phyloP scores from a whole-genome alignment of 2,113 vertebrate species.

The Pelusios castaneus region DNA sequence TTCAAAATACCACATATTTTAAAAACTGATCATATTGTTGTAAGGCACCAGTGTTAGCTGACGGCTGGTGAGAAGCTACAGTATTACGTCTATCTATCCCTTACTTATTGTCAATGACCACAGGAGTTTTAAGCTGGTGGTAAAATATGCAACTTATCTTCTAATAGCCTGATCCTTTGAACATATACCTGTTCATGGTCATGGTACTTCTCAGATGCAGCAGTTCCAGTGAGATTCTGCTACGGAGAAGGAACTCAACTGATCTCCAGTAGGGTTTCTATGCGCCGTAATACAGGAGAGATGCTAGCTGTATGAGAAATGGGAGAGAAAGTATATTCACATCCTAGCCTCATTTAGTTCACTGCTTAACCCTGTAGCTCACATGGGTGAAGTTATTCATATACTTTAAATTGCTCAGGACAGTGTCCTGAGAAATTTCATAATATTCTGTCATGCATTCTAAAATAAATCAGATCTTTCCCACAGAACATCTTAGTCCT shows the following conservation, averaged over 20 bases:
- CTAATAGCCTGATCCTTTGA: not conserved
- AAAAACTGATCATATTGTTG: slow-evolving; percentile 53
- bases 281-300: too few relatives aligned
- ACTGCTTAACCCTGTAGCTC: not conserved
- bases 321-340: not conserved
- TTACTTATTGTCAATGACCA: slow-evolving; percentile 17
- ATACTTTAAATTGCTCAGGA: fast-evolving
- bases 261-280: too few relatives aligned
- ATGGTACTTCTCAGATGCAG: too few relatives aligned
- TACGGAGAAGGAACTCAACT: too few relatives aligned
- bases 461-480: not conserved
- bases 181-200: not conserved
- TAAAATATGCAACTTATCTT: slow-evolving; percentile 18
- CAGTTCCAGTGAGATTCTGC: too few relatives aligned
- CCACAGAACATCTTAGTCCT: not conserved
- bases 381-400: not conserved
- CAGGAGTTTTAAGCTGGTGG: not conserved
- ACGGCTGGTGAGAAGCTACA: slow-evolving; percentile 40
- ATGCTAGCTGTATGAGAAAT: too few relatives aligned
- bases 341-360: not conserved
- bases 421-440: not conserved
- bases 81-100: not conserved
- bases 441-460: not conserved
- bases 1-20: slow-evolving; percentile 68
- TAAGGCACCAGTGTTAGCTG: slow-evolving; percentile 33